A percentile compares a stretch with the other conserved stretches of the same genome.
Conservation (phyloP, 2,113 vertebrate species). For the Scytalopus superciliaris region DNA sequence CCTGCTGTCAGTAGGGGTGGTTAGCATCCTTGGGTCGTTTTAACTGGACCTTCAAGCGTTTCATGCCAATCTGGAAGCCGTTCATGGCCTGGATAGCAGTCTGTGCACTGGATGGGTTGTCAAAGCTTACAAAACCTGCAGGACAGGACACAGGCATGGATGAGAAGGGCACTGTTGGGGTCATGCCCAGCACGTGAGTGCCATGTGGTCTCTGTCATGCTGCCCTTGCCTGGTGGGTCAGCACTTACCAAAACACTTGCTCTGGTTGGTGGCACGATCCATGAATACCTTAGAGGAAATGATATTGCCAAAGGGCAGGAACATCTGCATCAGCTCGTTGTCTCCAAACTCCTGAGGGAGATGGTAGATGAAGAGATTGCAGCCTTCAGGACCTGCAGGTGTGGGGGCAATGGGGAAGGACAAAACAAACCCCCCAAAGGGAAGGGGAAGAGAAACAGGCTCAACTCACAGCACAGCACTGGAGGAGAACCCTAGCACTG, state of each 20-base stretch:
- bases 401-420: not conserved
- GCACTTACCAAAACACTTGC: slow-evolving; percentile 97
- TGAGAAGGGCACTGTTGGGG: not conserved
- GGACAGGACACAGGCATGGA: not conserved
- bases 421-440: slow-evolving; percentile 62
- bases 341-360: slow-evolving; percentile 99
- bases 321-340: slow-evolving; percentile 99
- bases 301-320: slow-evolving; percentile 95
- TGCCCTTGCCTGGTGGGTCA: not conserved
- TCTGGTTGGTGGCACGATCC: slow-evolving; percentile 99
- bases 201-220: accelerated
- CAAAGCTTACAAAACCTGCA: slow-evolving; percentile 97
- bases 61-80: slow-evolving; percentile 98
- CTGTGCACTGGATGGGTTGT: slow-evolving; percentile 97
- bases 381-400: slow-evolving; percentile 93
- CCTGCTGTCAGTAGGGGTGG: slow-evolving; percentile 91
- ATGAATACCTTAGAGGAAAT: slow-evolving; percentile 99
- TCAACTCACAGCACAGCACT: slow-evolving; percentile 1
- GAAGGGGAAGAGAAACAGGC: slow-evolving; percentile 8
- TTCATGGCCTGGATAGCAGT: slow-evolving; percentile 99
- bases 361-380: slow-evolving; percentile 99
- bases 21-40: slow-evolving; percentile 96
- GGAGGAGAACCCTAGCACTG: not conserved
- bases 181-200: not conserved
- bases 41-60: slow-evolving; percentile 97